Conservation (phyloP, 2,797 vertebrate genomes). For the Xenopus petersii region DNA sequence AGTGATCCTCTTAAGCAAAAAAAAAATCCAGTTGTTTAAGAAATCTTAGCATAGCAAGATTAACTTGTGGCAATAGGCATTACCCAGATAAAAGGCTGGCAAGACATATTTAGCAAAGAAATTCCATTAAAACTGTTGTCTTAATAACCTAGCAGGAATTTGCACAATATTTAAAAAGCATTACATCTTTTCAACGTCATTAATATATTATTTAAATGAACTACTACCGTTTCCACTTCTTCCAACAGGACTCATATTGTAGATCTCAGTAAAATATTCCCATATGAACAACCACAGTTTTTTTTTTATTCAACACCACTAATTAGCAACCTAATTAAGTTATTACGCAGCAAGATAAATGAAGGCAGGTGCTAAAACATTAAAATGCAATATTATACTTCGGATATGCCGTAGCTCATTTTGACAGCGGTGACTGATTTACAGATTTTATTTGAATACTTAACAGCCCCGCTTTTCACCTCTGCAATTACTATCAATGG, state of each 20-base stretch:
- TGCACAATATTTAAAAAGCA: too few relatives aligned
- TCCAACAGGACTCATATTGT: constrained; percentile 28
- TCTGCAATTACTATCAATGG: constrained; percentile 25
- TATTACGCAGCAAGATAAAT: constrained; percentile 48
- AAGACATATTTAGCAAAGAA: too few relatives aligned
- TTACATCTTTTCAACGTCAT: too few relatives aligned
- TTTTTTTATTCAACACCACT: constrained; percentile 31
- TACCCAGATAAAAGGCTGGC: too few relatives aligned
- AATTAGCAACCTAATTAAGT: constrained; percentile 41
- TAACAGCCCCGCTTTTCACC: constrained; percentile 29
- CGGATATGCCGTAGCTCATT: constrained; percentile 8
- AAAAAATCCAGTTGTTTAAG: too few relatives aligned
- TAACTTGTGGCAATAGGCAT: too few relatives aligned
- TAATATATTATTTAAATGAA: too few relatives aligned
- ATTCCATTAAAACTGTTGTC: too few relatives aligned
- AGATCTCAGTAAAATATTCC: constrained; percentile 33
- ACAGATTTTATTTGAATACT: constrained; percentile 35
- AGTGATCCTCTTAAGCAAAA: too few relatives aligned
- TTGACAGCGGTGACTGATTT: constrained; percentile 39
- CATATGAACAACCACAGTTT: constrained; percentile 28
- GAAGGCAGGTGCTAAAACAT: constrained; percentile 44
- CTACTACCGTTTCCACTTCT: not conserved
- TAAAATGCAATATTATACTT: constrained; percentile 29
- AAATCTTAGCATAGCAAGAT: too few relatives aligned
- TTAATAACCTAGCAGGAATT: too few relatives aligned